A percentile compares a stretch with the other conserved stretches of the same genome.
Conservation (phyloP, 2,113 vertebrate genomes). For the Oxyruncus cristatus region DNA sequence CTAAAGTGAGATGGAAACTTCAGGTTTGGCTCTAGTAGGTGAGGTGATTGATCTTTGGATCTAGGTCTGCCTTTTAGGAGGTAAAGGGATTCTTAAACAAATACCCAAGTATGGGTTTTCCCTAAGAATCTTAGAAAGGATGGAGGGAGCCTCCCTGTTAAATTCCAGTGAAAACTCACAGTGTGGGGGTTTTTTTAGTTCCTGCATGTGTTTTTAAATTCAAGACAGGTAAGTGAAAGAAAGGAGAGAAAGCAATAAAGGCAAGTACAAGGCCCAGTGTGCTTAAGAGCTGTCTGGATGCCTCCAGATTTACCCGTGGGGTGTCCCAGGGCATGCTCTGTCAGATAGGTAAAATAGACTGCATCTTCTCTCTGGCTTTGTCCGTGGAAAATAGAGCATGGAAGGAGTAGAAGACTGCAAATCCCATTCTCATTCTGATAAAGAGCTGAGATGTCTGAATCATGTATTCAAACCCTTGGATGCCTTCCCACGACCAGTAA, state of each 20-base stretch:
- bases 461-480: not conserved
- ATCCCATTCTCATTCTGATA: not conserved
- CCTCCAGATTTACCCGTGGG: not conserved
- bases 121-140: not conserved
- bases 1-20: not conserved
- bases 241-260: not conserved
- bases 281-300: not conserved
- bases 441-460: not conserved
- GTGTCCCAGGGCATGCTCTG: not conserved
- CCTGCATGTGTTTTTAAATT: not conserved
- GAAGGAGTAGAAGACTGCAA: not conserved
- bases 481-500: not conserved
- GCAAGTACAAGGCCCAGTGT: not conserved
- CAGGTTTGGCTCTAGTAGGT: not conserved
- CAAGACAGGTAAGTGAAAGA: not conserved
- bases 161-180: not conserved
- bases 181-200: not conserved
- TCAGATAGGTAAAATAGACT: not conserved
- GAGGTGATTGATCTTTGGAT: not conserved
- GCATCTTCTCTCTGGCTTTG: not conserved
- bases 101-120: not conserved
- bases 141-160: not conserved
- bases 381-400: not conserved
- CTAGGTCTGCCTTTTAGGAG: not conserved
- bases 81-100: fast-evolving